phyloP scores from a whole-genome alignment of 2,888 invertebrate genomes.

The Pyrocoelia pectoralis region DNA sequence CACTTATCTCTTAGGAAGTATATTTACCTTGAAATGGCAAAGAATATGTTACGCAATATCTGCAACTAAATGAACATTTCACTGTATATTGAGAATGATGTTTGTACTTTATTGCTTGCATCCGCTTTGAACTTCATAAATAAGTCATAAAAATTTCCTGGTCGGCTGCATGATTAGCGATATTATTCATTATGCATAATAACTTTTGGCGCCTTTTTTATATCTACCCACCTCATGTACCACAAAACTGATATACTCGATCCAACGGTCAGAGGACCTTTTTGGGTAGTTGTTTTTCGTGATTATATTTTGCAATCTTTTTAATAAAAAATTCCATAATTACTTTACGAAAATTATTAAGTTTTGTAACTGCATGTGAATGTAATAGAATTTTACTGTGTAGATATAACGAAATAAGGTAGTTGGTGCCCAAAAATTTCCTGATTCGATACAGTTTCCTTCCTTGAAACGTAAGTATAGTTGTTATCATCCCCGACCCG shows the following conservation, averaged over 20 bases:
- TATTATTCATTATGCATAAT: constrained; percentile 12
- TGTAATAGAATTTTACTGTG: not conserved
- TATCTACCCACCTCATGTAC: constrained; percentile 13
- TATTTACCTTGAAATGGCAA: too few relatives aligned
- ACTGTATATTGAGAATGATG: too few relatives aligned
- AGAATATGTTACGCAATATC: too few relatives aligned
- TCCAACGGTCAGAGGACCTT: constrained; percentile 10
- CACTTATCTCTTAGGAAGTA: too few relatives aligned
- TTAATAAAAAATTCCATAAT: not conserved
- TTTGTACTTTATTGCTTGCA: constrained; percentile 8
- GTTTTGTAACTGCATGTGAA: too few relatives aligned
- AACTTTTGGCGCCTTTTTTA: constrained; percentile 11
- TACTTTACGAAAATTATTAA: not conserved
- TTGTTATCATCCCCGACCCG: constrained; percentile 1
- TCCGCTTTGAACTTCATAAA: constrained; percentile 9
- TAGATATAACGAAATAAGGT: not conserved
- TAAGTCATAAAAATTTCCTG: constrained; percentile 12
- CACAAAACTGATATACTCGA: constrained; percentile 12
- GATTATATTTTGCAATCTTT: not conserved
- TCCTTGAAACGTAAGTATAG: not conserved
- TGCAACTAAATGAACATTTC: too few relatives aligned
- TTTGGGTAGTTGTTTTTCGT: constrained; percentile 3
- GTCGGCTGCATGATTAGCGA: constrained; percentile 5
- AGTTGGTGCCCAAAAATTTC: not conserved
- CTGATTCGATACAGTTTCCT: not conserved